Evolutionary conservation across 2,113 vertebrate genomes (phyloP).

Genomic region (Oplegnathus fasciatus): DNA sequence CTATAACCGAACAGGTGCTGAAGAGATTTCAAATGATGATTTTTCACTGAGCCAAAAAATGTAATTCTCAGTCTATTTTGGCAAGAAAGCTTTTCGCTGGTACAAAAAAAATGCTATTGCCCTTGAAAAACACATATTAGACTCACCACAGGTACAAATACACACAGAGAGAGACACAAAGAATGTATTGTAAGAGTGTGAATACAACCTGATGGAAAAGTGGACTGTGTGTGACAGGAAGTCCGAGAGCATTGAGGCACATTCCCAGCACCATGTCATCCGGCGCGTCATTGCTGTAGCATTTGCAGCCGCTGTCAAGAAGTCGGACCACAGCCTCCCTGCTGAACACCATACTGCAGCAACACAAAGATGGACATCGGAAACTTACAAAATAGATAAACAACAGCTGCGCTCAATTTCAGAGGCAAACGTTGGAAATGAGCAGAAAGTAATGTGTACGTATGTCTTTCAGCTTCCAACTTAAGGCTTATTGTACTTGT

Average conservation of each 20-base stretch:
- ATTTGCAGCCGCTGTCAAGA: conserved; percentile 91
- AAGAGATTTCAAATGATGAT: not conserved
- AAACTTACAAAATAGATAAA: not conserved
- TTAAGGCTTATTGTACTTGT: not conserved
- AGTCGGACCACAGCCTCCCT: conserved; percentile 88
- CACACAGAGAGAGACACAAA: not conserved
- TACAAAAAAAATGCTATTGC: not conserved
- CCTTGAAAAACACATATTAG: not conserved
- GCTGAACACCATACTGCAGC: conserved; percentile 95
- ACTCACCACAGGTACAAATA: not conserved
- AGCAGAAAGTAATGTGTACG: conserved; percentile 28
- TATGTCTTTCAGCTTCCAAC: conserved; percentile 1
- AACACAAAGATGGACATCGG: conserved; percentile 7
- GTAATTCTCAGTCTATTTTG: not conserved
- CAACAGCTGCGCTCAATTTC: not conserved
- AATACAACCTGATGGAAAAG: conserved; percentile 93
- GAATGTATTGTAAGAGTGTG: not conserved
- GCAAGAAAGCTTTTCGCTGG: not conserved
- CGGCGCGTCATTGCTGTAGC: conserved; percentile 94
- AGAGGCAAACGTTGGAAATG: not conserved
- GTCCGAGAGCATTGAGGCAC: conserved; percentile 94
- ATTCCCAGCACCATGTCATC: conserved; percentile 99
- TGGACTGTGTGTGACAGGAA: conserved; percentile 93
- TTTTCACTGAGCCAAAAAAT: not conserved
- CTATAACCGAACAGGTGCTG: not conserved